Percentiles rank a stretch among this genome's conserved stretches.
These are phyloP conservation scores for Sycophila texana DNA, from an alignment of 2,888 invertebrate genomes.

Conservation along the genomic window DNA sequence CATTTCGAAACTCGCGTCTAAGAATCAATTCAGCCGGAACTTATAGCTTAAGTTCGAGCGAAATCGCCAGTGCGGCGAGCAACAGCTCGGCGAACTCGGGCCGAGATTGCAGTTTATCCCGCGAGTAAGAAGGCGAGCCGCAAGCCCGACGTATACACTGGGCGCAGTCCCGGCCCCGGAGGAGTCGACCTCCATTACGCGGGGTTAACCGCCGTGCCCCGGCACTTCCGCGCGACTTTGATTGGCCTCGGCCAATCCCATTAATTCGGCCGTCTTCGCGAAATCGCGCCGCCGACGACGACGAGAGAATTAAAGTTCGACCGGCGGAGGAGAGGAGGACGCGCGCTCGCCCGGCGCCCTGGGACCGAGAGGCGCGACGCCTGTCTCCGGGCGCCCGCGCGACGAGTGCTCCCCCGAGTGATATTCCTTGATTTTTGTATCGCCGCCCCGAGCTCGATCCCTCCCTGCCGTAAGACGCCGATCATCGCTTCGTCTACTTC, in stretches of 20 bases:
- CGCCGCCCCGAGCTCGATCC: slow-evolving; percentile 9
- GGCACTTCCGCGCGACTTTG: slow-evolving; percentile 73
- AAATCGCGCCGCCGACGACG: slow-evolving; percentile 23
- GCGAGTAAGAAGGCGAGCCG: not conserved
- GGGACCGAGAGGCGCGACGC: slow-evolving; percentile 30
- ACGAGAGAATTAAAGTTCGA: not conserved
- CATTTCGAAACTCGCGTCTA: not conserved
- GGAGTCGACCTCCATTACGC: slow-evolving; percentile 74
- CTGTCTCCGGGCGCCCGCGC: slow-evolving; percentile 32
- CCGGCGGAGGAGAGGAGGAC: not conserved
- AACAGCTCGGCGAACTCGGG: too few relatives aligned
- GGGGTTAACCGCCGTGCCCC: slow-evolving; percentile 73
- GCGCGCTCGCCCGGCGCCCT: slow-evolving; percentile 33
- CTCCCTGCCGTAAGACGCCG: not conserved
- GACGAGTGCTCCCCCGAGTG: slow-evolving; percentile 59
- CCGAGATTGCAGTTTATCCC: slow-evolving; percentile 21
- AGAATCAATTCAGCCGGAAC: not conserved
- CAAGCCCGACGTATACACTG: not conserved
- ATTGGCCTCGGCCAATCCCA: slow-evolving; percentile 72
- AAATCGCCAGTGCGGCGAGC: too few relatives aligned
- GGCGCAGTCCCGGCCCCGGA: slow-evolving; percentile 63
- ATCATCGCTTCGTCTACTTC: slow-evolving; percentile 15
- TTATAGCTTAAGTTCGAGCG: not conserved
- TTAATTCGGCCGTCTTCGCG: slow-evolving; percentile 65
- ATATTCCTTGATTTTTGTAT: slow-evolving; percentile 59